These are phyloP conservation scores for Palythoa grandis DNA, from an alignment of 92 coral and sea anemone species.

Conservation along the genomic window DNA sequence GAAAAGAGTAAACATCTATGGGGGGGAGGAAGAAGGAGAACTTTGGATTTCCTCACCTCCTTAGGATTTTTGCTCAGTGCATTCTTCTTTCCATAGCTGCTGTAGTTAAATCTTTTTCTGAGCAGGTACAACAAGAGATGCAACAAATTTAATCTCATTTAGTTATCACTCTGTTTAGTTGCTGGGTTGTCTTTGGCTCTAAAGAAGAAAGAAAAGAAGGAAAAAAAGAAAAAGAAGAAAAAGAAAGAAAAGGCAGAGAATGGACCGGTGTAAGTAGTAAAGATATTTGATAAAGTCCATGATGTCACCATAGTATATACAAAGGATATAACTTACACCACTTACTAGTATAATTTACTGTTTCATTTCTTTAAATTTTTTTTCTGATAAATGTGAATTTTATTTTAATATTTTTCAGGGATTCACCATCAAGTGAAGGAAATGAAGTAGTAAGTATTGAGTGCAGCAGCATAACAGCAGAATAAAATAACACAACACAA, in stretches of 20 bases:
- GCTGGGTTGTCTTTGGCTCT: constrained; percentile 71
- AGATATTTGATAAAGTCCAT: neutral
- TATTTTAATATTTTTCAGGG: constrained; percentile 47
- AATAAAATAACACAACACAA: no score
- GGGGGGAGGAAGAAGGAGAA: no score
- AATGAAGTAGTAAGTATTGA: constrained; percentile 62
- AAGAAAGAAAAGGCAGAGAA: constrained; percentile 79
- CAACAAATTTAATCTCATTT: neutral
- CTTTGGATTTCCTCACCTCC: no score
- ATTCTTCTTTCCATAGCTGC: no score
- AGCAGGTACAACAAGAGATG: neutral
- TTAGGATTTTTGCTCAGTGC: no score
- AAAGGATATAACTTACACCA: no score
- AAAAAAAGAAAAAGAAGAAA: constrained; percentile 72
- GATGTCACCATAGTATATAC: no score
- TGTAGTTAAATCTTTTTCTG: neutral
- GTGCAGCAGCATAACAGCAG: no score
- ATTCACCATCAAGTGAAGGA: constrained; percentile 85
- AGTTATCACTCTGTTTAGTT: constrained; percentile 25
- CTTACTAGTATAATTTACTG: no score
- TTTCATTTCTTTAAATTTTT: no score
- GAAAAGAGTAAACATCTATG: no score
- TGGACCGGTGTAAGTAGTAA: constrained; percentile 85
- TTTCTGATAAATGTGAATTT: no score
- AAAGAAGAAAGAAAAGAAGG: constrained; percentile 82